phyloP scores from a whole-genome alignment of 2,113 vertebrate species.

The Takifugu bimaculatus region DNA sequence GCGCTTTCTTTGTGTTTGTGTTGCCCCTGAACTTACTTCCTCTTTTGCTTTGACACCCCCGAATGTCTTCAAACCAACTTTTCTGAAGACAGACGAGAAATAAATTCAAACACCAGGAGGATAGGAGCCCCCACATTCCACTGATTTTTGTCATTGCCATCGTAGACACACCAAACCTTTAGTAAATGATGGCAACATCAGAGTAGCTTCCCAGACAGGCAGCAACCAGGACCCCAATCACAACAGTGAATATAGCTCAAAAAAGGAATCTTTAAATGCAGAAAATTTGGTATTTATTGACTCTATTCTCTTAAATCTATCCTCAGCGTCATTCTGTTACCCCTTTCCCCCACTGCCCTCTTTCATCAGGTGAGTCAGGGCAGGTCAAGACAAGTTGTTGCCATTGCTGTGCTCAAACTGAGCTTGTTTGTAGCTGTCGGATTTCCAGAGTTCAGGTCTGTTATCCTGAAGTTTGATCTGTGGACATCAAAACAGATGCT shows the following conservation, averaged over 20 bases:
- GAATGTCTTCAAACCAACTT: slow-evolving; percentile 8
- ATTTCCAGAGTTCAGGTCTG: slow-evolving; percentile 17
- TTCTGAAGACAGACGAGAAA: slow-evolving; percentile 16
- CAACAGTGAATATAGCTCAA: not conserved
- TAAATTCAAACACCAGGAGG: slow-evolving; percentile 38
- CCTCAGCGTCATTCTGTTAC: not conserved
- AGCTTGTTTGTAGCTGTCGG: slow-evolving; percentile 25
- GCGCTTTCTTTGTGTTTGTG: slow-evolving; percentile 63
- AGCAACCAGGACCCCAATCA: no score
- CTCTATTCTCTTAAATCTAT: no score
- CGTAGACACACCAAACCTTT: slow-evolving; percentile 60
- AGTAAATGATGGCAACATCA: slow-evolving; percentile 44
- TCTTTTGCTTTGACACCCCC: slow-evolving; percentile 45
- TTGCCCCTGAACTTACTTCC: slow-evolving; percentile 64
- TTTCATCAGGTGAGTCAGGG: slow-evolving; percentile 8
- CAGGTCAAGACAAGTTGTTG: slow-evolving; percentile 51
- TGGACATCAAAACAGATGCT: slow-evolving; percentile 1
- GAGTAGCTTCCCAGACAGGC: not conserved
- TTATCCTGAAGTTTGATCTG: slow-evolving; percentile 11
- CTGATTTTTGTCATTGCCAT: slow-evolving; percentile 11
- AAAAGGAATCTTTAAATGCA: not conserved
- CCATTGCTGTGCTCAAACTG: slow-evolving; percentile 34
- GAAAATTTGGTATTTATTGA: no score
- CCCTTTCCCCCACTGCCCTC: not conserved
- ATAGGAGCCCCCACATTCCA: slow-evolving; percentile 40